Conservation (phyloP, 1,140 invertebrate genomes). For the Chrysomallon squamiferum region DNA sequence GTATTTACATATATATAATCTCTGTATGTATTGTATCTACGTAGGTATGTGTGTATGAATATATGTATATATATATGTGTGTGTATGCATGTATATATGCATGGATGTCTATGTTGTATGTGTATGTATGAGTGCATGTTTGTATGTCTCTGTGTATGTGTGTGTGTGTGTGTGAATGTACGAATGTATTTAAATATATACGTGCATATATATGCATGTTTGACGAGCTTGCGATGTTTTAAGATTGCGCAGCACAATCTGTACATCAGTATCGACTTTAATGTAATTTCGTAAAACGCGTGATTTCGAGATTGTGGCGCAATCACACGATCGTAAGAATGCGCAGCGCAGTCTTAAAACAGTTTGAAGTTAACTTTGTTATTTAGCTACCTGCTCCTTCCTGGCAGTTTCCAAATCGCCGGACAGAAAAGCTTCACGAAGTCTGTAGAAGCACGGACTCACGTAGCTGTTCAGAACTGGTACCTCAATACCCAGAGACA, state of each 20-base stretch:
- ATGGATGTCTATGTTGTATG: background rate
- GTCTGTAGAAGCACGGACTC: constrained; percentile 29
- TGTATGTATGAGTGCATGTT: background rate
- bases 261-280: too few species aligned
- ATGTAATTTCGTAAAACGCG: too few species aligned
- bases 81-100: background rate
- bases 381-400: constrained; percentile 29
- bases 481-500: constrained; percentile 34
- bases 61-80: too few species aligned
- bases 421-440: constrained; percentile 38
- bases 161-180: too few species aligned
- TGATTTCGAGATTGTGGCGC: background rate
- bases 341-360: too few species aligned
- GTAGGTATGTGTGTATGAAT: too few species aligned
- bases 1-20: too few species aligned
- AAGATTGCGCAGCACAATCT: too few species aligned
- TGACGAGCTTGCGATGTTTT: background rate
- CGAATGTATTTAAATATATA: too few species aligned
- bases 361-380: background rate
- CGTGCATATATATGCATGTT: background rate
- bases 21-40: too few species aligned
- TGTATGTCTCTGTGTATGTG: background rate
- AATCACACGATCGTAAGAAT: too few species aligned
- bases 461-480: constrained; percentile 34
- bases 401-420: constrained; percentile 43